Evolutionary conservation across 2,888 invertebrate genomes (phyloP), one percentile per base, ranked within the genome.

Genomic region (Antheraea yamamai): DNA sequence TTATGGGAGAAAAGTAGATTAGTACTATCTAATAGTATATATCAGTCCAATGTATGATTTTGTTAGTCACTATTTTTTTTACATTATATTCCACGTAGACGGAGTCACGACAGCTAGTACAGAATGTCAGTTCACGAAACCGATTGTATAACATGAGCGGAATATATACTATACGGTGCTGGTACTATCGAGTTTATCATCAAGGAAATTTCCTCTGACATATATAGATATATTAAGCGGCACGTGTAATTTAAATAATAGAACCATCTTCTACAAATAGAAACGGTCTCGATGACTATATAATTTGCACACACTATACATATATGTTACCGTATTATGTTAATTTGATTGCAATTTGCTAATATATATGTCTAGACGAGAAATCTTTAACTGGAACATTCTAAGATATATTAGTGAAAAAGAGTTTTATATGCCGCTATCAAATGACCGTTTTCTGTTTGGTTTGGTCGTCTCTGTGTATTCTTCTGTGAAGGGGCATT

Each of bases 171-270:
- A 12, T 12, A 23, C 72, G 12, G 2, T 47, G 72, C 30, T 23
- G 51, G 7, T 52, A 39, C 30, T 72, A 72, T 70, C 70, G 39
- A 14, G 20, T 39, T 70, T 39, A 70, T 70, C 70, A n/a, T 70
- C 35, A 70, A 70, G 70, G 70, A 70, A 70, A 70, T 70, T 70
- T 70, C 70, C 70, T 70, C 39, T 70, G 70, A 70, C 39, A 70
- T 70, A 70, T 39, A 70, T 66, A 70, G 61, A 61, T 61, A 61
- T 61, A 61, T 23, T 23, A 23, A 16, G 16, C 64, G 70, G 18
- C 20, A 70, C 39, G 70, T 70, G 35, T 70, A 70, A 39, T 39
- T 70, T 70, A n/a, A 70, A 70, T 70, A 70, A 70, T 39, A 70
- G n/a, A 35, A n/a, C 10, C 35, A 39, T 39, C 66, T 66, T 66